These are phyloP conservation scores for Puffinus mauretanicus DNA, from an alignment of 2,113 vertebrate species.

Conservation along the genomic window DNA sequence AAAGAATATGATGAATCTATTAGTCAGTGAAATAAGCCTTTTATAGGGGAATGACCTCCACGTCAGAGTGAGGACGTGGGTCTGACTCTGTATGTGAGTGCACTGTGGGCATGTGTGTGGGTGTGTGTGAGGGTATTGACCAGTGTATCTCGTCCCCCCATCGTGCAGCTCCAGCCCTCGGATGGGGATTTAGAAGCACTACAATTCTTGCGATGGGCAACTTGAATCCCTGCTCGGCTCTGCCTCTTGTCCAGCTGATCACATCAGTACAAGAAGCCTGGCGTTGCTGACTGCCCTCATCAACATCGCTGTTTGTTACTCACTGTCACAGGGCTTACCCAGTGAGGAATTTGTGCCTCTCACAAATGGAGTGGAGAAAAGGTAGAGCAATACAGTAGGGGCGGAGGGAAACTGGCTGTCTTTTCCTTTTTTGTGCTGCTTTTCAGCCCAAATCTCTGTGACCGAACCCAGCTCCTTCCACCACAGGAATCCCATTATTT, in stretches of 20 bases:
- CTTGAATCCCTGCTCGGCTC: neutral
- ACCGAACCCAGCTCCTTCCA: neutral
- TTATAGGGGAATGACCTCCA: neutral
- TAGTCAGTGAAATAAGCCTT: neutral
- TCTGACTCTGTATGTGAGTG: neutral
- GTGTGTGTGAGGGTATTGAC: accelerated
- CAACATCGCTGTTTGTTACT: neutral
- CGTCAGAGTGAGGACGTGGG: neutral
- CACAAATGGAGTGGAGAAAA: neutral
- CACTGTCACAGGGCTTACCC: neutral
- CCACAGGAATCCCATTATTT: neutral
- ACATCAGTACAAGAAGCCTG: neutral
- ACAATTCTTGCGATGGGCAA: neutral
- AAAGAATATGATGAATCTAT: neutral
- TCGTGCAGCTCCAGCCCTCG: neutral
- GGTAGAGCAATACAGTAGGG: neutral
- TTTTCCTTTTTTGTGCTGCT: neutral
- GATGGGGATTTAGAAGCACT: neutral
- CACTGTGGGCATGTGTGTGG: no score
- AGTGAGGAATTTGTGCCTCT: neutral
- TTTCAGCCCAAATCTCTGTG: neutral
- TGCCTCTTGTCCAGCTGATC: neutral
- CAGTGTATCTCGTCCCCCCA: neutral
- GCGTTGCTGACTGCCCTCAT: neutral
- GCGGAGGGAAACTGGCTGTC: neutral